These are phyloP conservation scores for Erithacus rubecula DNA, from an alignment of 2,797 vertebrate species.

Conservation along the genomic window DNA sequence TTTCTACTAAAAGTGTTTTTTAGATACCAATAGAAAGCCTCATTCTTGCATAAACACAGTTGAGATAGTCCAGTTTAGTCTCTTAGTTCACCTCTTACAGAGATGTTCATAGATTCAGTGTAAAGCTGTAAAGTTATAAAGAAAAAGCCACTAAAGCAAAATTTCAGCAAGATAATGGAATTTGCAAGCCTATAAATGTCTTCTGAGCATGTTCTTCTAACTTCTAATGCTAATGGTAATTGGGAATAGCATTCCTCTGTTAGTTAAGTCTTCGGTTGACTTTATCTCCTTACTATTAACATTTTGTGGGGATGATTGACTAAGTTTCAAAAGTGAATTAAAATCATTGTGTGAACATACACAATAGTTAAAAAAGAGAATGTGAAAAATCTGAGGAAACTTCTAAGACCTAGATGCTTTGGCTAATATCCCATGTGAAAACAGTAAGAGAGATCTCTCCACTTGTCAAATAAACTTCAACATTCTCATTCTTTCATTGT, in stretches of 20 bases:
- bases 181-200: not conserved
- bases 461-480: not conserved
- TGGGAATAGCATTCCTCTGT: not conserved
- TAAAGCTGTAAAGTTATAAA: not conserved
- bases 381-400: not conserved
- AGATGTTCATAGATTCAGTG: fast-evolving
- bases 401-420: not conserved
- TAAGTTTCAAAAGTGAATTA: not conserved
- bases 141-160: not conserved
- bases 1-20: not conserved
- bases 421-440: not conserved
- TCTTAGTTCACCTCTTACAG: not conserved
- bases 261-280: not conserved
- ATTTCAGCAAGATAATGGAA: not conserved
- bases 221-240: not conserved
- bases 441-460: not conserved
- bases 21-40: not conserved
- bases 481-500: not conserved
- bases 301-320: not conserved
- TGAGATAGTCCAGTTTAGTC: not conserved
- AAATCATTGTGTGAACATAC: not conserved
- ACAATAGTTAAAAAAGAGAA: not conserved
- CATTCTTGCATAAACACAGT: not conserved
- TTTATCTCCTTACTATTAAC: not conserved
- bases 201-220: not conserved